A percentile compares a stretch with the other conserved stretches of the same genome.
phyloP scores from a whole-genome alignment of 2,113 vertebrate species.

The Oryzias javanicus region DNA sequence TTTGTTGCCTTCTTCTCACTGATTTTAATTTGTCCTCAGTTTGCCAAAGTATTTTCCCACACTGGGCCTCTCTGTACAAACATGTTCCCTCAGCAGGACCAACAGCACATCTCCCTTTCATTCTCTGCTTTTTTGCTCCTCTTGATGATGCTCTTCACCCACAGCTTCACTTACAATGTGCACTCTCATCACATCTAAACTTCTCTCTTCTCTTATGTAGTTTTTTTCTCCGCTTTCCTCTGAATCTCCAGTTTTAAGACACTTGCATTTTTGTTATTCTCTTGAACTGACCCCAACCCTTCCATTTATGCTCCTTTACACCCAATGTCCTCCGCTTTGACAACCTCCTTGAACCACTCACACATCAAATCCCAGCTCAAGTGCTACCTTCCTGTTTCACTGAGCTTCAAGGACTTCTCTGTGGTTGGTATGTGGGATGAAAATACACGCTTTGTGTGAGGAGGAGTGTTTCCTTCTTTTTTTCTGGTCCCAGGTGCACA shows the following conservation, averaged over 20 bases:
- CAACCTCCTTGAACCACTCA: constrained; percentile 48
- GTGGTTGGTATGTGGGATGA: constrained; percentile 21
- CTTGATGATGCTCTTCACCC: constrained; percentile 40
- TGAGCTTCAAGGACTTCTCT: constrained; percentile 31
- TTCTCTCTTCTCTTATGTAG: constrained; percentile 29
- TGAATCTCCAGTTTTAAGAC: constrained; percentile 37
- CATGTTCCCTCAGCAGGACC: constrained; percentile 23
- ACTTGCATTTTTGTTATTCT: constrained; percentile 32
- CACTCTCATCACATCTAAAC: constrained; percentile 53
- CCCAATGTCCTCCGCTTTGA: constrained; percentile 37
- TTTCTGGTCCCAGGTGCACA: constrained; percentile 56
- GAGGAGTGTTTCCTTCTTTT: constrained; percentile 38
- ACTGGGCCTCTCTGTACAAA: constrained; percentile 35
- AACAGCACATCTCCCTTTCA: constrained; percentile 46
- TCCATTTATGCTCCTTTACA: constrained; percentile 37
- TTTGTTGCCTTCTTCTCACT: constrained; percentile 5
- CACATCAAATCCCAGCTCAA: constrained; percentile 42
- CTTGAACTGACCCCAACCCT: constrained; percentile 43
- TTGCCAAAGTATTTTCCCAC: constrained; percentile 46
- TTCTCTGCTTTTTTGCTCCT: constrained; percentile 24
- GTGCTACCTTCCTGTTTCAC: constrained; percentile 55
- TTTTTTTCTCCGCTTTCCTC: constrained; percentile 26
- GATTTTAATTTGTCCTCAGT: constrained; percentile 28
- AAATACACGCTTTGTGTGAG: constrained; percentile 34
- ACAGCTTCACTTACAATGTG: constrained; percentile 52